Conservation (phyloP, 2,797 vertebrate genomes). For the Ptychadena robeensis region DNA sequence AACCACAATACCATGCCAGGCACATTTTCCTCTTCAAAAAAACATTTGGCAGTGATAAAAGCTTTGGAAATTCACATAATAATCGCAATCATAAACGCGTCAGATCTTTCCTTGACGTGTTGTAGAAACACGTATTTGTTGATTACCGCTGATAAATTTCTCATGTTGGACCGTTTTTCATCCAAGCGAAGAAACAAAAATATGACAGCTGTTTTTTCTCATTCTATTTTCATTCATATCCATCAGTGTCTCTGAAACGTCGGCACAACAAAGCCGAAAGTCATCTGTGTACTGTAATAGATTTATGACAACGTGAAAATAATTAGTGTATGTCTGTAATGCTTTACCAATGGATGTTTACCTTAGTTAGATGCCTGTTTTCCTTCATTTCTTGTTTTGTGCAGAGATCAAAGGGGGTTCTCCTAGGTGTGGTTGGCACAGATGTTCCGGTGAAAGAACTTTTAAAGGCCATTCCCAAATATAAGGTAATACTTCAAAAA, state of each 20-base stretch:
- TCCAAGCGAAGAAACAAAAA: neutral
- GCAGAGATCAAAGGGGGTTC: constrained; percentile 92
- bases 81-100: constrained; percentile 44
- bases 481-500: constrained; percentile 83
- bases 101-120: constrained; percentile 30
- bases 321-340: constrained; percentile 55
- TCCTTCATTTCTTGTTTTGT: constrained; percentile 66
- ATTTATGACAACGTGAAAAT: constrained; percentile 61
- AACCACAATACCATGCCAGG: neutral
- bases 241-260: constrained; percentile 56
- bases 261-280: constrained; percentile 56
- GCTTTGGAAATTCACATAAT: constrained; percentile 21
- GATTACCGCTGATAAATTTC: constrained; percentile 55
- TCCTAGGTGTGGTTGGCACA: constrained; percentile 96
- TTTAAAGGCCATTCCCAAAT: constrained; percentile 94
- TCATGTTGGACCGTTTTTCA: constrained; percentile 41
- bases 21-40: constrained; percentile 15
- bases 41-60: constrained; percentile 23
- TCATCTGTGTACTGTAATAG: constrained; percentile 43
- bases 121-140: constrained; percentile 49
- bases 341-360: constrained; percentile 56
- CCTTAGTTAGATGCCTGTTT: constrained; percentile 58
- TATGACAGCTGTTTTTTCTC: constrained; percentile 49
- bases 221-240: constrained; percentile 47
- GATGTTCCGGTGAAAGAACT: constrained; percentile 97